A percentile compares a stretch with the other conserved stretches of the same genome.
These are phyloP conservation scores for Pachypanchax playfairii DNA, from an alignment of 2,113 vertebrate genomes.

Conservation along the genomic window DNA sequence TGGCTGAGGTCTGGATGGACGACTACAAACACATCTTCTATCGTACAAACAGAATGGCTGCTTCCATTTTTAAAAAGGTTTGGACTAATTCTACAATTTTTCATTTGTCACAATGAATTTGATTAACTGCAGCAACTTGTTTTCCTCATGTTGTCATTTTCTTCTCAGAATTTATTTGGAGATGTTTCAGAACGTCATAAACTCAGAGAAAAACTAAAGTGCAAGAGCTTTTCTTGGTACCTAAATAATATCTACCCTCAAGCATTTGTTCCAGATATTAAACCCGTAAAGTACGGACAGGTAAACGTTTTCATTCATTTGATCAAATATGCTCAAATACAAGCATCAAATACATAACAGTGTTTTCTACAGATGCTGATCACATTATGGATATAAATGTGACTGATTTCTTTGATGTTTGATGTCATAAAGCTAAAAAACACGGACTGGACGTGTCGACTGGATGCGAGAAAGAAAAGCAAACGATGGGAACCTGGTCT, in stretches of 20 bases:
- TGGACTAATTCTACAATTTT: background rate
- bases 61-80: conserved; percentile 82
- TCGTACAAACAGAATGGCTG: conserved; percentile 80
- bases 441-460: conserved; percentile 68
- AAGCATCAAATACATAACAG: background rate
- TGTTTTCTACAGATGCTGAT: background rate
- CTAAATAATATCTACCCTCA: conserved; percentile 85
- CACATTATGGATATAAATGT: background rate
- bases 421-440: conserved; percentile 71
- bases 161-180: conserved; percentile 82
- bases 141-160: conserved; percentile 19
- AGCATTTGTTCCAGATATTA: conserved; percentile 84
- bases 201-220: conserved; percentile 81
- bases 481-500: conserved; percentile 75
- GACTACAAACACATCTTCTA: conserved; percentile 88
- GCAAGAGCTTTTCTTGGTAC: conserved; percentile 88
- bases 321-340: no score
- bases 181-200: conserved; percentile 80
- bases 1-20: conserved; percentile 92
- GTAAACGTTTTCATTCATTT: conserved; percentile 59
- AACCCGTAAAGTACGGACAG: conserved; percentile 76
- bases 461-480: conserved; percentile 81
- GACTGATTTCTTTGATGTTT: background rate
- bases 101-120: background rate
- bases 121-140: background rate